Percentiles rank a stretch among this genome's conserved stretches.
Evolutionary conservation across 2,113 vertebrate species (phyloP).

Genomic region (Dascyllus trimaculatus): DNA sequence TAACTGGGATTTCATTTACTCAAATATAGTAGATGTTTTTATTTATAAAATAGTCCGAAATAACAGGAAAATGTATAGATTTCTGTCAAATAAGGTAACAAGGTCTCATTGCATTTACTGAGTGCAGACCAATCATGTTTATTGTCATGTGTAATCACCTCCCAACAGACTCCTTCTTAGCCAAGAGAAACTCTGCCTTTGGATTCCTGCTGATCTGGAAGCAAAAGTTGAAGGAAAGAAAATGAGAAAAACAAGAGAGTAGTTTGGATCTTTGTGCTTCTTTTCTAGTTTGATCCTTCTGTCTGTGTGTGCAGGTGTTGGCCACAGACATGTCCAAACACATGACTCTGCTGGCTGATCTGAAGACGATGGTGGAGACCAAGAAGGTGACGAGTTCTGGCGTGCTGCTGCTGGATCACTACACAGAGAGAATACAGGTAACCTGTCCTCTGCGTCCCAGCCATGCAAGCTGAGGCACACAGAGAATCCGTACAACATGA

Average conservation of each 20-base stretch:
- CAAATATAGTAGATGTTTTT: no score
- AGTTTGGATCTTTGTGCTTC: not conserved
- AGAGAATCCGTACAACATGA: not conserved
- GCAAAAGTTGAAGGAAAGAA: not conserved
- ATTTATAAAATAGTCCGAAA: no score
- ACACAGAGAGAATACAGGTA: slow-evolving; percentile 92
- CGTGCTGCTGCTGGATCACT: slow-evolving; percentile 91
- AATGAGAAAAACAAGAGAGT: not conserved
- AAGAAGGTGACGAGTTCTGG: slow-evolving; percentile 95
- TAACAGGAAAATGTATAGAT: no score
- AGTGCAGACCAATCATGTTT: no score
- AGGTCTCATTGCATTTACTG: no score
- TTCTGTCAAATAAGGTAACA: no score
- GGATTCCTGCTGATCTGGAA: not conserved
- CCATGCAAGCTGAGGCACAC: not conserved
- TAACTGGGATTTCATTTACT: no score
- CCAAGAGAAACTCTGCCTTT: not conserved
- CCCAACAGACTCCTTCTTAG: no score
- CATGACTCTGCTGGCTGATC: slow-evolving; percentile 91
- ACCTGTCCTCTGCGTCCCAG: not conserved
- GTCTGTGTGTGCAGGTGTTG: slow-evolving; percentile 84
- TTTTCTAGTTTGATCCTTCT: not conserved
- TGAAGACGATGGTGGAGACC: slow-evolving; percentile 96
- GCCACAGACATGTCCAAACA: slow-evolving; percentile 96
- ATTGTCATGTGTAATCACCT: no score